A percentile compares a stretch with the other conserved stretches of the same genome.
These are phyloP conservation scores for Pollachius pollachius DNA, from an alignment of 2,113 vertebrate genomes.

Conservation along the genomic window DNA sequence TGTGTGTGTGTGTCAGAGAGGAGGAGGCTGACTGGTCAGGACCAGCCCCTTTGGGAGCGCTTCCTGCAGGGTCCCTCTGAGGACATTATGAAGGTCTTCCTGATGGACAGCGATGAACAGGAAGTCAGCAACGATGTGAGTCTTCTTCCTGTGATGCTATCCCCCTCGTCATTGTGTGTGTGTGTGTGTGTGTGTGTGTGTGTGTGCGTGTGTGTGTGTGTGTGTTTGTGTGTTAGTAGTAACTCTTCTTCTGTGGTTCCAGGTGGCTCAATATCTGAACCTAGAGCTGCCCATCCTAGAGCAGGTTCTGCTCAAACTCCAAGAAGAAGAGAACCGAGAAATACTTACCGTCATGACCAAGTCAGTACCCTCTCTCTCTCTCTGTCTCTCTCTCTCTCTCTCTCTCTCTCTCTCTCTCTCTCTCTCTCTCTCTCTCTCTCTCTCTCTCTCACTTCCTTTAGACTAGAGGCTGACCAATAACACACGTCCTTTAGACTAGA, in stretches of 20 bases:
- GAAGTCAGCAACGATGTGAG: slow-evolving; percentile 91
- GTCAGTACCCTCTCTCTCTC: slow-evolving; percentile 60
- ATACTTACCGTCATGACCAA: slow-evolving; percentile 75
- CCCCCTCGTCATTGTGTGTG: no score
- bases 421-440: neutral
- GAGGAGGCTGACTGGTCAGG: slow-evolving; percentile 77
- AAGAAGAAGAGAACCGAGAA: slow-evolving; percentile 82
- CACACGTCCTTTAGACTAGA: no score
- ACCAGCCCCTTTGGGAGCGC: slow-evolving; percentile 85
- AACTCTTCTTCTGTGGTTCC: neutral
- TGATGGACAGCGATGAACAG: slow-evolving; percentile 86
- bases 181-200: no score
- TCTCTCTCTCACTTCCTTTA: neutral
- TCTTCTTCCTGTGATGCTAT: neutral
- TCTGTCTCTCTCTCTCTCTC: neutral
- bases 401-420: neutral
- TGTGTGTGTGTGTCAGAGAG: slow-evolving; percentile 73
- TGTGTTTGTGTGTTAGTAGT: no score
- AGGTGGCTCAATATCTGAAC: slow-evolving; percentile 93
- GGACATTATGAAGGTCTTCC: slow-evolving; percentile 84
- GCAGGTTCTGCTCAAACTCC: slow-evolving; percentile 79
- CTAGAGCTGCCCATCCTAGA: slow-evolving; percentile 85
- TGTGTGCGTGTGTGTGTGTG: no score
- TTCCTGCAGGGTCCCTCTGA: slow-evolving; percentile 88
- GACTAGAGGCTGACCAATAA: no score